Percentiles rank a stretch among this genome's conserved stretches.
These are phyloP conservation scores for Etheostoma nigrum DNA, from an alignment of 2,797 vertebrate genomes.

Conservation along the genomic window DNA sequence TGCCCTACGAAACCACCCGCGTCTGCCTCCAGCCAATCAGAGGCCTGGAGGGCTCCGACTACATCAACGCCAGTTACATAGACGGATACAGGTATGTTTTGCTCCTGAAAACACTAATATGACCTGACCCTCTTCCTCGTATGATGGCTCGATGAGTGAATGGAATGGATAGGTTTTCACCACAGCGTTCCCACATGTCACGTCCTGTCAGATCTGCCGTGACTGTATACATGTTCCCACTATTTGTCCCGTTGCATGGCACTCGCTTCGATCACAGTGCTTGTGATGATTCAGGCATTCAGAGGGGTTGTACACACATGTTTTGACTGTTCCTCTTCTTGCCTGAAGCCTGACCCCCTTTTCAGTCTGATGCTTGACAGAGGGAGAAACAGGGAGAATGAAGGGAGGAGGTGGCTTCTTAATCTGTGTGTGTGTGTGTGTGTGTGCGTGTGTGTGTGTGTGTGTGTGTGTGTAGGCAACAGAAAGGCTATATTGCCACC, in stretches of 20 bases:
- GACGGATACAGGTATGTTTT: slow-evolving; percentile 93
- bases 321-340: slow-evolving; percentile 65
- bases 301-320: slow-evolving; percentile 53
- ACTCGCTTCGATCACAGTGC: slow-evolving; percentile 19
- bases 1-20: slow-evolving; percentile 97
- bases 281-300: slow-evolving; percentile 73
- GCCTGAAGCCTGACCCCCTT: slow-evolving; percentile 66
- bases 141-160: slow-evolving; percentile 67
- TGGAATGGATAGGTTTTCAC: slow-evolving; percentile 70
- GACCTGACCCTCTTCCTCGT: slow-evolving; percentile 64
- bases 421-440: slow-evolving; percentile 32
- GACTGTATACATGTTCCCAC: slow-evolving; percentile 48
- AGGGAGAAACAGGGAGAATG: slow-evolving; percentile 41
- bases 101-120: slow-evolving; percentile 53
- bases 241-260: slow-evolving; percentile 37
- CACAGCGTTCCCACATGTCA: slow-evolving; percentile 68
- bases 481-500: slow-evolving; percentile 96
- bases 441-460: slow-evolving; percentile 42
- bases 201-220: slow-evolving; percentile 68
- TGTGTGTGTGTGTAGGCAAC: slow-evolving; percentile 86
- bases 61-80: slow-evolving; percentile 97
- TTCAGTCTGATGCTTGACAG: slow-evolving; percentile 55
- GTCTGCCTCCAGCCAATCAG: slow-evolving; percentile 98
- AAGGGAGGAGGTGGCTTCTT: slow-evolving; percentile 35
- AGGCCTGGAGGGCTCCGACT: slow-evolving; percentile 96